Conservation (phyloP, 1,140 invertebrate genomes). For the Euura lappo region DNA sequence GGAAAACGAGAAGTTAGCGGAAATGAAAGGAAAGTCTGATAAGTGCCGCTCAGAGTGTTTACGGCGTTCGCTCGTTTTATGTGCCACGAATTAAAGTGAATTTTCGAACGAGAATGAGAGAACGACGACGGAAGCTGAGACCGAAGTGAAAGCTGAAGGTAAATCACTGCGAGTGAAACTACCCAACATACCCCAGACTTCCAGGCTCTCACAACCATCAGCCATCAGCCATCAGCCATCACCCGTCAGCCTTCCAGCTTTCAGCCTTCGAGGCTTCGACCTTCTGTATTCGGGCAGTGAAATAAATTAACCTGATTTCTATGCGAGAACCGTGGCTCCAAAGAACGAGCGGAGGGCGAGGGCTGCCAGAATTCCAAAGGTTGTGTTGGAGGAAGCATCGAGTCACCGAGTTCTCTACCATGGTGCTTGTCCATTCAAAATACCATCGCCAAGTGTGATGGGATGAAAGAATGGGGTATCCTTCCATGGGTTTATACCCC, state of each 20-base stretch:
- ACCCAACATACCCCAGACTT: no score
- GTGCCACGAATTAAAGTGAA: background rate
- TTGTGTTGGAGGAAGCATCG: no score
- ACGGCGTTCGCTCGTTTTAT: background rate
- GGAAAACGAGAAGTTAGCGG: background rate
- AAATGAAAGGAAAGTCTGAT: conserved; percentile 5
- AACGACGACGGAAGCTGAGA: background rate
- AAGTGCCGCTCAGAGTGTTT: conserved; percentile 2
- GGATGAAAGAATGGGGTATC: no score
- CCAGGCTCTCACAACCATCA: background rate
- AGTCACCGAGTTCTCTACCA: no score
- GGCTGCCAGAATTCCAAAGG: background rate
- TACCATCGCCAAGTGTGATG: background rate
- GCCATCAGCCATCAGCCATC: background rate
- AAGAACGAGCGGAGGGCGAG: background rate
- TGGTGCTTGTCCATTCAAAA: background rate
- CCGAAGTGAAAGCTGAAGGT: background rate
- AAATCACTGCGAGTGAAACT: background rate
- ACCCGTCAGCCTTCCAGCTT: background rate
- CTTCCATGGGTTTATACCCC: no score
- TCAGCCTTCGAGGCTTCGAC: background rate
- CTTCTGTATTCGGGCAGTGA: background rate
- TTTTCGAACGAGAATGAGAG: background rate
- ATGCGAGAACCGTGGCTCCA: background rate
- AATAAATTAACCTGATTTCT: conserved; percentile 7